Percentiles rank a stretch among this genome's conserved stretches.
These are phyloP conservation scores for Sarcoramphus papa DNA, from an alignment of 2,797 vertebrate genomes.

Conservation along the genomic window DNA sequence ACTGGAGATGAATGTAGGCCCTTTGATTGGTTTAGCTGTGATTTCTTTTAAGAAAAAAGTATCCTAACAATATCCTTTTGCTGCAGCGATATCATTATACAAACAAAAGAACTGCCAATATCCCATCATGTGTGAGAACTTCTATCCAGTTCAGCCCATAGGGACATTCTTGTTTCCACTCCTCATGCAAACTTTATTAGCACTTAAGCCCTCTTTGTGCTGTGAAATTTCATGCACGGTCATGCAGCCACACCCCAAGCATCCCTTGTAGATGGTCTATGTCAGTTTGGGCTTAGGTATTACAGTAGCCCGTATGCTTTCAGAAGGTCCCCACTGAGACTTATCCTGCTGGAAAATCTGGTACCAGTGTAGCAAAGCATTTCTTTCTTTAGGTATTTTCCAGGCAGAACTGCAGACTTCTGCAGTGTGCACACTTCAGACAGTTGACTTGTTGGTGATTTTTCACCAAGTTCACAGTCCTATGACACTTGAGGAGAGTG, in stretches of 20 bases:
- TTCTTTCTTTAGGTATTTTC: background rate
- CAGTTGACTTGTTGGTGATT: background rate
- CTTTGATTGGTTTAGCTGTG: background rate
- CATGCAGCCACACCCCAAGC: background rate
- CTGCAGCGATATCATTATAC: background rate
- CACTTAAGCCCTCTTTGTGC: background rate
- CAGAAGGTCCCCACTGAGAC: background rate
- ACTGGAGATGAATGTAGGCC: background rate
- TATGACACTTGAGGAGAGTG: background rate
- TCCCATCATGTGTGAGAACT: background rate
- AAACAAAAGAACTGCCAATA: background rate
- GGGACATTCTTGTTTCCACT: background rate
- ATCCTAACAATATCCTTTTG: background rate
- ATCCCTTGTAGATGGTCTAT: background rate
- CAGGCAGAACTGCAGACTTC: background rate
- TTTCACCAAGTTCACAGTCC: background rate
- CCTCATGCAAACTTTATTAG: background rate
- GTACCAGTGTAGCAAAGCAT: background rate
- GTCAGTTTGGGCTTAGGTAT: background rate
- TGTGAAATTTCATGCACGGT: background rate
- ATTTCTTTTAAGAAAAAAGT: background rate
- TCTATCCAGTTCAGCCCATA: background rate
- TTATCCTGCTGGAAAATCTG: background rate
- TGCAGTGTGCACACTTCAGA: background rate
- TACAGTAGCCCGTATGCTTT: background rate